phyloP scores from a whole-genome alignment of 2,797 vertebrate species.

The Malurus splendens region DNA sequence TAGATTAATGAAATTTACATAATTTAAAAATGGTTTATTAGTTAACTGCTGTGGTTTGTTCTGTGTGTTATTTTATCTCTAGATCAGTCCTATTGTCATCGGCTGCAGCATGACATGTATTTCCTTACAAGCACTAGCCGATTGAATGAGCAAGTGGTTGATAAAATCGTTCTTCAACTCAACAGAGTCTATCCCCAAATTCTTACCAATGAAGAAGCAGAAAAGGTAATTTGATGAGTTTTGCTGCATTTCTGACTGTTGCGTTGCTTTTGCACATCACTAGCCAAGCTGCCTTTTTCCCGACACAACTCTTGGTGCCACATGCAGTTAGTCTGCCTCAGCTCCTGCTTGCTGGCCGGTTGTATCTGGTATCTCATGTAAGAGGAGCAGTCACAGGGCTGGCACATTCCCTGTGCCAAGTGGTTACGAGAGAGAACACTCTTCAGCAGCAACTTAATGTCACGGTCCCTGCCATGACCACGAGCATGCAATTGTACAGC shows the following conservation, averaged over 20 bases:
- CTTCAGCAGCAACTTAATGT: not conserved
- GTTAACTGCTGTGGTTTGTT: not conserved
- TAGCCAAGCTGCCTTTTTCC: not conserved
- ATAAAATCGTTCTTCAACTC: slow-evolving; percentile 92
- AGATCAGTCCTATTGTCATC: slow-evolving; percentile 80
- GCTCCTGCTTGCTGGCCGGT: not conserved
- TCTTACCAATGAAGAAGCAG: slow-evolving; percentile 91
- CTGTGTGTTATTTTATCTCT: not conserved
- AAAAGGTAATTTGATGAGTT: slow-evolving; percentile 75
- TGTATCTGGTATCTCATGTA: not conserved
- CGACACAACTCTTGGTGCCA: rapidly evolving
- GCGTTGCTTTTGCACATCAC: not conserved
- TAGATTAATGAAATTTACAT: not conserved
- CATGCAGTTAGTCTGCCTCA: not conserved
- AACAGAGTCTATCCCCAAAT: slow-evolving; percentile 97
- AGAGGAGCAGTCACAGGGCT: not conserved
- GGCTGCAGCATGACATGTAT: slow-evolving; percentile 82
- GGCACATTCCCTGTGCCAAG: not conserved
- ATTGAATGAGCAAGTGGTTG: slow-evolving; percentile 86
- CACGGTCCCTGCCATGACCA: rapidly evolving
- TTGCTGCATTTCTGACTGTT: not conserved
- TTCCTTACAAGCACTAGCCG: slow-evolving; percentile 81
- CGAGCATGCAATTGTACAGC: rapidly evolving
- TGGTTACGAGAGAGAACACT: not conserved
- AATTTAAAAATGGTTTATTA: not conserved